Conservation (phyloP, 2,113 vertebrate genomes). For the Pelecanus crispus region DNA sequence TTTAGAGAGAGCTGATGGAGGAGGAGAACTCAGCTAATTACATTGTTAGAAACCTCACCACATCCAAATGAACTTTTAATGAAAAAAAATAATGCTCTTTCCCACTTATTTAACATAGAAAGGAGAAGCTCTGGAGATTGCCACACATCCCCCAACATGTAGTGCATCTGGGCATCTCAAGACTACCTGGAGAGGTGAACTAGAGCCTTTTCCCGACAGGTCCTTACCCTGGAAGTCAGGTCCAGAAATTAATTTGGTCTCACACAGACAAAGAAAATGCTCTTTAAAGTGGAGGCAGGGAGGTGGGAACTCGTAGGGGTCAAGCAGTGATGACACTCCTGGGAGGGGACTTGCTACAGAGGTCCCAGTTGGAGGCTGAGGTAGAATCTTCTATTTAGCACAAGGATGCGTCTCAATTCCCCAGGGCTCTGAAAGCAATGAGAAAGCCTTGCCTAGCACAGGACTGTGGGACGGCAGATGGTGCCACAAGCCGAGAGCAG, state of each 20-base stretch:
- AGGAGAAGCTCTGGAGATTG: background rate
- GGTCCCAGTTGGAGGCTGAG: background rate
- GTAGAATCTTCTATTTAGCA: background rate
- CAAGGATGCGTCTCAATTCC: no score
- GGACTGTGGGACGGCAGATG: background rate
- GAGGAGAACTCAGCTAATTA: slow-evolving; percentile 49
- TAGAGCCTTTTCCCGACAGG: background rate
- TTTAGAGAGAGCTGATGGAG: slow-evolving; percentile 46
- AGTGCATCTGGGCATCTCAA: background rate
- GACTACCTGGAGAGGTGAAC: background rate
- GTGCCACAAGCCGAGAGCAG: background rate
- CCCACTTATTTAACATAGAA: background rate
- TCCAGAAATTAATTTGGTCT: background rate
- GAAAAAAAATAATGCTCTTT: slow-evolving; percentile 49
- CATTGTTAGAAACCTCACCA: slow-evolving; percentile 14
- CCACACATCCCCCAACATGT: background rate
- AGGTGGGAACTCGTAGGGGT: background rate
- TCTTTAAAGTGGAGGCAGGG: background rate
- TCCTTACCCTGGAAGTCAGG: background rate
- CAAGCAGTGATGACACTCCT: no score
- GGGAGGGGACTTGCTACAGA: background rate
- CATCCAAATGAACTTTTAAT: slow-evolving; percentile 61
- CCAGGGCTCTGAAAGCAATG: background rate
- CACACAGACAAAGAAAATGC: background rate
- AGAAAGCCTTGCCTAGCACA: background rate